Evolutionary conservation across 1,140 invertebrate species (phyloP).

Genomic region (Panonychus citri): DNA sequence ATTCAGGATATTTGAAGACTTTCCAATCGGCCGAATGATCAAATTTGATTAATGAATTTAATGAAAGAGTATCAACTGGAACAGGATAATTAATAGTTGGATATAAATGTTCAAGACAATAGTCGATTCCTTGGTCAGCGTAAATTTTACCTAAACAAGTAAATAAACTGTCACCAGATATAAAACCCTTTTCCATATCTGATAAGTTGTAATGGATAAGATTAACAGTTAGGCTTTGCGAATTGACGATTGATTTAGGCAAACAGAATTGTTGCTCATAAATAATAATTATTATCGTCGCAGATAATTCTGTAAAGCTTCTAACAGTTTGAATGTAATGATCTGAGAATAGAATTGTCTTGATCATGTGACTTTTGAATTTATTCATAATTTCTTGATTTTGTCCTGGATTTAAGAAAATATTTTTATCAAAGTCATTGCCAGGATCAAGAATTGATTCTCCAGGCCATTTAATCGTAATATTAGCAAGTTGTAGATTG

Average conservation of each 20-base stretch:
- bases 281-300: neutral
- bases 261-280: neutral
- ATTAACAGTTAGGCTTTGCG: neutral
- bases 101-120: constrained; percentile 35
- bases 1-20: constrained; percentile 37
- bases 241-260: neutral
- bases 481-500: neutral
- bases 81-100: constrained; percentile 54
- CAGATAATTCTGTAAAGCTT: too few species aligned
- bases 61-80: constrained; percentile 56
- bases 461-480: neutral
- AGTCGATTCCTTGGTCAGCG: too few species aligned
- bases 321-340: neutral
- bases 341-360: neutral
- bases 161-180: neutral
- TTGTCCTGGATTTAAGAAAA: neutral
- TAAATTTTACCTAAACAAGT: too few species aligned
- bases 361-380: neutral
- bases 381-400: neutral
- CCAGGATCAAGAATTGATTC: neutral
- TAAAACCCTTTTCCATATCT: neutral
- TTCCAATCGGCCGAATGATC: constrained; percentile 60
- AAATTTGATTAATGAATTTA: constrained; percentile 62
- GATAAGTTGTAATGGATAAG: neutral
- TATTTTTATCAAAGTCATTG: too few species aligned